Evolutionary conservation across 2,797 vertebrate genomes (phyloP), one percentile per base, ranked within the genome.

Genomic region (Karalla daura): DNA sequence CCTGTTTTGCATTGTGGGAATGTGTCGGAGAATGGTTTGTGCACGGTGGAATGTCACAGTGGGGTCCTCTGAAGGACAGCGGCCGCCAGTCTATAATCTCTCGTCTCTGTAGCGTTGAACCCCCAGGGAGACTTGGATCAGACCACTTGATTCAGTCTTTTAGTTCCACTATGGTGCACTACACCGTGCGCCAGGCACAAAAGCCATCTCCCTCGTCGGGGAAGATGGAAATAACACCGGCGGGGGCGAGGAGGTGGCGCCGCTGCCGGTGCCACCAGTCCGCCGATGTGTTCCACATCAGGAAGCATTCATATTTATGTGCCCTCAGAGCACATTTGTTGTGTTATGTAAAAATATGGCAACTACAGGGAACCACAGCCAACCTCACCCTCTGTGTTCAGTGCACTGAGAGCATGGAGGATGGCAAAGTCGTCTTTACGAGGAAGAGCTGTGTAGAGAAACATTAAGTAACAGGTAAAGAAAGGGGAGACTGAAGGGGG

Each of bases 141-240:
- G 86, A 78, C 88, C 86, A 85, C 90, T 92, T 87, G 88, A 87
- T 91, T 91, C 84, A 85, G 87, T 90, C 89, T 88, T 91, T 90
- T 88, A 85, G 86, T 91, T 90, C 85, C 81, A 88, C 86, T 69
- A 77, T 70, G 83, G 80, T 84, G 86, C 75, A 85, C 78, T 63
- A 70, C 81, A 81, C 76, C 75, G 30, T 72, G 81, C 66, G 46
- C 53, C 71, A 37, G 28, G 76, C 46, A 81, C 74, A 84, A 85
- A 88, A 90, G 81, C 83, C 79, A 78, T 83, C 74, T 85, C 81
- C 84, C 81, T 64, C 55, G 77, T 77, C 40, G 59, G 74, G 81
- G 73, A 69, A 78, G 80, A 86, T 85, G 79, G 77, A 88, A 91
- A 90, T 84, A 76, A 76, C 78, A 77, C 53, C 49, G 53, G 70